Percentiles rank a stretch among this genome's conserved stretches.
Evolutionary conservation across 2,113 vertebrate species (phyloP).

Genomic region (Forbesichthys papilliferus): DNA sequence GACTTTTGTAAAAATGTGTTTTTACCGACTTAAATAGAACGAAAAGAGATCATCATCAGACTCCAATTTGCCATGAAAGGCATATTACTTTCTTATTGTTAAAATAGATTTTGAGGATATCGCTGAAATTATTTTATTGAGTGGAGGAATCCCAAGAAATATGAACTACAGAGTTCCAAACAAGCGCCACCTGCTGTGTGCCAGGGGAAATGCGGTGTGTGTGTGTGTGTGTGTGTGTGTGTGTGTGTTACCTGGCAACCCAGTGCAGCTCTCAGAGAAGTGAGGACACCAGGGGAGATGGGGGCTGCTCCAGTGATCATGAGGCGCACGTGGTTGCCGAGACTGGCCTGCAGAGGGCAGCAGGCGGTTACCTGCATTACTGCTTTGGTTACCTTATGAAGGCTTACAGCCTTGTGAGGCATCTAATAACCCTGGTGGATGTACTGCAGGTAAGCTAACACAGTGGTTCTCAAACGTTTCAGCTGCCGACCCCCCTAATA

Average conservation of each 20-base stretch:
- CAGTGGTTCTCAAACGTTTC: too few species aligned
- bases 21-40: not conserved
- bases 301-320: conserved; percentile 95
- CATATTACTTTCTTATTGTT: not conserved
- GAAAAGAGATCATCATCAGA: not conserved
- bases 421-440: too few species aligned
- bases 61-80: too few species aligned
- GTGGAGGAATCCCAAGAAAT: not conserved
- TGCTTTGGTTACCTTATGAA: too few species aligned
- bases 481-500: too few species aligned
- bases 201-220: not conserved
- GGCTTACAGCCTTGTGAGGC: too few species aligned
- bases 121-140: not conserved
- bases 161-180: not conserved
- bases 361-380: not conserved
- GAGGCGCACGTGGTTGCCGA: conserved; percentile 87
- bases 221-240: not conserved
- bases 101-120: too few species aligned
- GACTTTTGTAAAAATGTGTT: too few species aligned
- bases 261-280: conserved; percentile 87
- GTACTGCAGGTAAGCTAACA: too few species aligned
- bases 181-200: not conserved
- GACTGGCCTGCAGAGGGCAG: conserved; percentile 79
- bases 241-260: conserved; percentile 88
- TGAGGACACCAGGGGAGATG: conserved; percentile 87